These are phyloP conservation scores for Eupithecia tripunctaria DNA, from an alignment of 2,888 invertebrate species.

Conservation along the genomic window DNA sequence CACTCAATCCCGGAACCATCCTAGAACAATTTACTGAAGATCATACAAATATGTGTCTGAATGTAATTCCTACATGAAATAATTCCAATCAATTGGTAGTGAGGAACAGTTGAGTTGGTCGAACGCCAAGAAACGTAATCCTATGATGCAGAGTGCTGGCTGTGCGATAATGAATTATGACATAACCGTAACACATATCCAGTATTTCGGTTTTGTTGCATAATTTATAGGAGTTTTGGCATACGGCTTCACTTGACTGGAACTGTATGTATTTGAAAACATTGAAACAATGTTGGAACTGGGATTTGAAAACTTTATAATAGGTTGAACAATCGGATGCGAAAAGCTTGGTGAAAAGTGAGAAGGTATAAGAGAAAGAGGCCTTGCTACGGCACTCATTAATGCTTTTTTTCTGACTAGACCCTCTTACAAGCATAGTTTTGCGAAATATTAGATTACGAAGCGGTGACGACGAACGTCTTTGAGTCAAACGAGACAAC, in stretches of 20 bases:
- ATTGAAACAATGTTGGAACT: too few relatives aligned
- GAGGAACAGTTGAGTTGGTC: constrained; percentile 34
- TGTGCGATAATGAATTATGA: constrained; percentile 28
- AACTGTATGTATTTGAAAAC: neutral
- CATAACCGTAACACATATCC: constrained; percentile 23
- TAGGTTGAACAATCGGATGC: neutral
- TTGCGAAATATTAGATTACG: neutral
- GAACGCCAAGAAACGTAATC: constrained; percentile 35
- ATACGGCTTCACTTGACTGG: neutral
- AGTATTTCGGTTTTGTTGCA: constrained; percentile 29
- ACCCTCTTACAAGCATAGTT: neutral
- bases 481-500: neutral
- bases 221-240: constrained; percentile 4
- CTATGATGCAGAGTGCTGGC: constrained; percentile 19
- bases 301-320: neutral
- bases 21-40: neutral
- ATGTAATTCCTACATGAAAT: constrained; percentile 5
- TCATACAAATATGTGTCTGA: neutral
- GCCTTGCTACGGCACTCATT: neutral
- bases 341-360: neutral
- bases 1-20: too few relatives aligned
- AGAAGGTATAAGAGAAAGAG: neutral
- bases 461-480: neutral
- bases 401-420: neutral
- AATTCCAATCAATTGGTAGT: constrained; percentile 42